Base-by-base conservation (phyloP, 2,797 vertebrate species). In the Spea hammondii region DNA sequence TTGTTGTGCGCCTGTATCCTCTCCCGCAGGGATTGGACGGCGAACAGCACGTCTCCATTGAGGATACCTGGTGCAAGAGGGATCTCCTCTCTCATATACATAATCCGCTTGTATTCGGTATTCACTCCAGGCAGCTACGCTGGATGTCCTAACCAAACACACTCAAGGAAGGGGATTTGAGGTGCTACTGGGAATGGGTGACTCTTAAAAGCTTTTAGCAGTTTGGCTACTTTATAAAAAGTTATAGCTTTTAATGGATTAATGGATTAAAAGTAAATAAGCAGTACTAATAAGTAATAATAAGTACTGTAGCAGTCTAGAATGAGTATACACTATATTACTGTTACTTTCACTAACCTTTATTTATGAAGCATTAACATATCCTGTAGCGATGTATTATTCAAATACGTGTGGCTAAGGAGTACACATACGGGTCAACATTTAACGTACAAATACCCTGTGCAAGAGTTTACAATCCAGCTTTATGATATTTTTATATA, bases 41-140 rank as follows among this genome's bases (percentile, higher is more conserved):
- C 76, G 84, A 85, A 84, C 44, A 4, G 0, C 84, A 88, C 72
- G 82, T 89, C 89, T 86, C 88, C 85, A 86, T 72, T 91, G 87
- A 88, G 74, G 83, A 82, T 82, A 77, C 68, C 81, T 82, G 68
- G 75, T 83, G 83, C 81, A 81, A 83, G 12, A 86, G 85, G 84
- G 87, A 90, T 83, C 85, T 76, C 85, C 83, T 85, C 76, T 6
- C 83, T 77, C 70, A 46, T 0, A 80, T 62, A 54, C 74, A 76
- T 69, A 81, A 72, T 65, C 12, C 71, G 67, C 68, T n/a, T 76
- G 68, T 50, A 53, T 67, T 72, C 66, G 32, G 13, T 32, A 67
- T 4, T 12, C 62, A 67, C 51, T 55, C 17, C 8, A 14, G 1
- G 66, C 57, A 14, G 45, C 9, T 46, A 17, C 49, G 44, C 6